A percentile compares a stretch with the other conserved stretches of the same genome.
Conservation (phyloP, 2,113 vertebrate species). For the Gadus chalcogrammus region DNA sequence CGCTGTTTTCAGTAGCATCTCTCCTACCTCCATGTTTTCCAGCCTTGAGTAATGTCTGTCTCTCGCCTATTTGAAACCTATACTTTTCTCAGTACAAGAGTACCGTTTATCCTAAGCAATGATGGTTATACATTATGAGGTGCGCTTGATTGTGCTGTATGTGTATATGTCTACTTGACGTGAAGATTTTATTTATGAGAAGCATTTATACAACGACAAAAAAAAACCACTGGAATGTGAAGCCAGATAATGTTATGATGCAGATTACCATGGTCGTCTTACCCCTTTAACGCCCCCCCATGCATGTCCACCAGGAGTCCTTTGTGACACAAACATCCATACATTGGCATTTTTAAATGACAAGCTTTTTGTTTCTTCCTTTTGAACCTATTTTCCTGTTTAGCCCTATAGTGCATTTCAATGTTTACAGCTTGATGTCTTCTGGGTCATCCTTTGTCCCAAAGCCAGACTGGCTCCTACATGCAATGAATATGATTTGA, state of each 20-base stretch:
- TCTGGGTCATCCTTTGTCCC: constrained; percentile 50
- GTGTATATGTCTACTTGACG: constrained; percentile 68
- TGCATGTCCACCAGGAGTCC: constrained; percentile 52
- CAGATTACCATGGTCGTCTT: constrained; percentile 65
- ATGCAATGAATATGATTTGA: constrained; percentile 40
- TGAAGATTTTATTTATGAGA: constrained; percentile 68
- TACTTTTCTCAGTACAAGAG: constrained; percentile 57
- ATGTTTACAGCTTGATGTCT: constrained; percentile 67
- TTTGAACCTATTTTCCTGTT: constrained; percentile 51
- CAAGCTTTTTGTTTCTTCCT: constrained; percentile 29
- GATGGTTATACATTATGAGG: constrained; percentile 61
- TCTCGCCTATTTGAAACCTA: constrained; percentile 53
- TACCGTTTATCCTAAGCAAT: constrained; percentile 72
- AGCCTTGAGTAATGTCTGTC: constrained; percentile 68
- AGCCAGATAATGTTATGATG: constrained; percentile 75
- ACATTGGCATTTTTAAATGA: constrained; percentile 32
- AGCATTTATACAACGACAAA: constrained; percentile 67
- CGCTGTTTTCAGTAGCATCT: constrained; percentile 75
- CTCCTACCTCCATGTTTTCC: constrained; percentile 78
- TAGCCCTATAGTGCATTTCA: constrained; percentile 46
- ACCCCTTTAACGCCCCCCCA: constrained; percentile 67
- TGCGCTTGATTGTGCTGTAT: constrained; percentile 71
- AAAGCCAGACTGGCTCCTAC: constrained; percentile 55
- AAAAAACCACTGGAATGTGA: constrained; percentile 81
- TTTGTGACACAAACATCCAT: constrained; percentile 43